Evolutionary conservation across 2,797 vertebrate genomes (phyloP), one percentile per base, ranked within the genome.

Genomic region (Anisognathus igniventris): DNA sequence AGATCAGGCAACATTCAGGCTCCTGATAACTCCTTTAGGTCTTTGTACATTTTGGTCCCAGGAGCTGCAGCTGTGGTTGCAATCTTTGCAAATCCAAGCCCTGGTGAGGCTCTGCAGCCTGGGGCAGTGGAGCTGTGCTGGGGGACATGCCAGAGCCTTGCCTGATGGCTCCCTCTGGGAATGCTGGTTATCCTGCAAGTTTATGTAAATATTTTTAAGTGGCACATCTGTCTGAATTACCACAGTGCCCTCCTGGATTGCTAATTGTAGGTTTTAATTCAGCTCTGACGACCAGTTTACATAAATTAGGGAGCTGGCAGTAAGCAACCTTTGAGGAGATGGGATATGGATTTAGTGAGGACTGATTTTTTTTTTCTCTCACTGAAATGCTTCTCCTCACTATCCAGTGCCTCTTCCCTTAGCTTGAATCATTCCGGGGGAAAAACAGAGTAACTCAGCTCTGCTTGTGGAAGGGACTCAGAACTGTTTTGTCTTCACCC

Each of bases 191-290:
- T 94, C 97, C 94, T 68, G 78, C 79, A 88, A 89, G 86, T 95
- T 95, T 97, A 96, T 97, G 95, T 94, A 98, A 91, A 87, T 96
- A 96, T 96, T 97, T 96, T 82, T 90, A 96, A 96, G 95, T 91
- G 93, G 95, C 97, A 97, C 97, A 97, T 97, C 97, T 96, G 86
- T 92, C 93, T 97, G 97, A 97, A 94, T 97, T 97, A 98, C 74
- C 88, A 85, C 90, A 31, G 2, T 95, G 96, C 95, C 96, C 95
- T 97, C 95, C 92, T 89, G 97, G 96, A 97, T 97, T 97, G 97
- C 97, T 96, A 97, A 96, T 97, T 96, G 10, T 96, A 87, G 92
- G 95, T 96, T 97, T 98, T 97, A 97, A 98, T 98, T 98, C 97
- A 97, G 96, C 87, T 88, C 92, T 96, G 95, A 96, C 85, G 83